Evolutionary conservation across 2,797 vertebrate genomes (phyloP).

Genomic region (Microctenopoma steveboyesi): DNA sequence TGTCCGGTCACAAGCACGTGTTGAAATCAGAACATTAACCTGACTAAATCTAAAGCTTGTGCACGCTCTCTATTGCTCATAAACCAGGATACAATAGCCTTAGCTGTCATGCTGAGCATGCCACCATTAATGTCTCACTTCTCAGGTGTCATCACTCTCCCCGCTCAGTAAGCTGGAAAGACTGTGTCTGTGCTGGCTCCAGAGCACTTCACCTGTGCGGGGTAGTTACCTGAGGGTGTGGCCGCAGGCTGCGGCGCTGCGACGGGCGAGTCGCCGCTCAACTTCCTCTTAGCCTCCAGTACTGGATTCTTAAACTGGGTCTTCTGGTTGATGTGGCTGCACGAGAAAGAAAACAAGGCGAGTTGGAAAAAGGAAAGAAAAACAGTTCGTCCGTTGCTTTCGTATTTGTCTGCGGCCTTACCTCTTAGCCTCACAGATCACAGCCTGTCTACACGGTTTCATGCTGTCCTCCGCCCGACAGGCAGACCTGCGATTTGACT

Average conservation of each 20-base stretch:
- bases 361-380: not conserved
- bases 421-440: not conserved
- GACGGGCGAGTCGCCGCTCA: constrained; percentile 70
- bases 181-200: not conserved
- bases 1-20: too few relatives aligned
- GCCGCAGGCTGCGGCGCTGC: constrained; percentile 58
- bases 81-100: constrained; percentile 22
- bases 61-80: not conserved
- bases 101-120: too few relatives aligned
- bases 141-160: not conserved
- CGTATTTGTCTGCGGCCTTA: not conserved
- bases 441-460: not conserved
- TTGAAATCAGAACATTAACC: too few relatives aligned
- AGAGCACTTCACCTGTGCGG: not conserved
- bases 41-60: not conserved
- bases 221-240: constrained; percentile 74
- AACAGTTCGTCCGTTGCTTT: not conserved
- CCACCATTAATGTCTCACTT: not conserved
- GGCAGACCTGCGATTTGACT: constrained; percentile 71
- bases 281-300: constrained; percentile 92
- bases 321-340: constrained; percentile 98
- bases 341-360: constrained; percentile 33
- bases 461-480: constrained; percentile 36
- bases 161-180: not conserved
- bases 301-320: constrained; percentile 99